Percentiles rank a stretch among this genome's conserved stretches.
Conservation (phyloP, 2,113 vertebrate species). For the Catharus fuscescens region DNA sequence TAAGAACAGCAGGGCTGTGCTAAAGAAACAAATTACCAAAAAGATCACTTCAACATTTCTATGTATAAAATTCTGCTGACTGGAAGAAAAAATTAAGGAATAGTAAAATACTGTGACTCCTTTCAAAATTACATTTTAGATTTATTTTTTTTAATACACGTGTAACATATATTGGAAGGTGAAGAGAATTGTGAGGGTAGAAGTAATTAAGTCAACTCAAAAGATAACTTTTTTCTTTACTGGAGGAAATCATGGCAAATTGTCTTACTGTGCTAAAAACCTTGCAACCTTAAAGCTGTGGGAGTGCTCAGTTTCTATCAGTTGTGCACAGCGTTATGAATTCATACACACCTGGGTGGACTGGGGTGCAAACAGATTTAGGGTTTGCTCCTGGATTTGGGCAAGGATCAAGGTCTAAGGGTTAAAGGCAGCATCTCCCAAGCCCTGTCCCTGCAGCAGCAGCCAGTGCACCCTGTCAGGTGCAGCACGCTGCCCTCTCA, state of each 20-base stretch:
- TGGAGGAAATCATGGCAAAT: background rate
- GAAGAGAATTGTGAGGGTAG: background rate
- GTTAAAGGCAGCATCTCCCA: background rate
- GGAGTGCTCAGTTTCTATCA: background rate
- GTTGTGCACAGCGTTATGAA: background rate
- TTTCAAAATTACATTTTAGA: constrained; percentile 7
- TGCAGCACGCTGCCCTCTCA: background rate
- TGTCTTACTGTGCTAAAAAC: background rate
- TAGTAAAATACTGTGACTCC: background rate
- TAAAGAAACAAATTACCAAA: constrained; percentile 22
- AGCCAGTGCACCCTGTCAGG: background rate
- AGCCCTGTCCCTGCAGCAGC: background rate
- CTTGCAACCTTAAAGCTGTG: background rate
- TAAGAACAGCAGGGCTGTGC: constrained; percentile 1
- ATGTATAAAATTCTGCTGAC: background rate
- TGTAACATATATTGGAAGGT: background rate
- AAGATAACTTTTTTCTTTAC: background rate
- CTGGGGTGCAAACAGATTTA: background rate
- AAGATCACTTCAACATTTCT: constrained; percentile 18
- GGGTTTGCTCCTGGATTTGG: background rate
- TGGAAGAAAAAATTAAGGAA: background rate
- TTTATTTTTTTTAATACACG: background rate
- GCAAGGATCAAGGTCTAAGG: background rate
- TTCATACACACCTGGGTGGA: background rate
- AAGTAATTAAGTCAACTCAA: background rate